Evolutionary conservation across 2,888 invertebrate genomes (phyloP).

Genomic region (Fragum whitleyi): DNA sequence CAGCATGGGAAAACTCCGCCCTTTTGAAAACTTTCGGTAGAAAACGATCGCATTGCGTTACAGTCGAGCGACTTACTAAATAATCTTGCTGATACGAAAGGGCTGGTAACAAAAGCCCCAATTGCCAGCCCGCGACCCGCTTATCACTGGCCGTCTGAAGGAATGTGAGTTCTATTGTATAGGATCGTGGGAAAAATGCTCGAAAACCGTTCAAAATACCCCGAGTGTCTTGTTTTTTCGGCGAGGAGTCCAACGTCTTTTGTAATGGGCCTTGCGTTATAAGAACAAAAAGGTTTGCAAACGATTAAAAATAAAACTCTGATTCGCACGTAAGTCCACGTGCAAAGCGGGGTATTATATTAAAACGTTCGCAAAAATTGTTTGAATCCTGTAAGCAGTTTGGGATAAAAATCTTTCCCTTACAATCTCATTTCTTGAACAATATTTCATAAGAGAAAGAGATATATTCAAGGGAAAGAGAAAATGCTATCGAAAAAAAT

Average conservation of each 20-base stretch:
- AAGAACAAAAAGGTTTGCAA: too few relatives aligned
- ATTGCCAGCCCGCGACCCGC: constrained; percentile 61
- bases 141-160: constrained; percentile 49
- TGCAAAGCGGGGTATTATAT: too few relatives aligned
- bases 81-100: constrained; percentile 55
- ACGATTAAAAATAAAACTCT: too few relatives aligned
- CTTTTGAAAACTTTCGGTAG: constrained; percentile 46
- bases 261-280: not conserved
- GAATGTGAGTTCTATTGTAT: constrained; percentile 36
- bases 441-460: too few relatives aligned
- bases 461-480: too few relatives aligned
- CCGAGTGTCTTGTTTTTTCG: constrained; percentile 61
- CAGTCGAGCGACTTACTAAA: constrained; percentile 61
- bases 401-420: too few relatives aligned
- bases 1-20: constrained; percentile 82
- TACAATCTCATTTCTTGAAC: too few relatives aligned
- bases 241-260: constrained; percentile 39
- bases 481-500: too few relatives aligned
- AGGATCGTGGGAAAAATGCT: constrained; percentile 66
- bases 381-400: too few relatives aligned
- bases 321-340: too few relatives aligned
- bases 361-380: too few relatives aligned
- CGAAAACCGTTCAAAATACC: constrained; percentile 59
- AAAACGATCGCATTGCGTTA: constrained; percentile 55
- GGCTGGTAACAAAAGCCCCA: constrained; percentile 54